Evolutionary conservation across 2,113 vertebrate species (phyloP).

Genomic region (Semicossyphus pulcher): DNA sequence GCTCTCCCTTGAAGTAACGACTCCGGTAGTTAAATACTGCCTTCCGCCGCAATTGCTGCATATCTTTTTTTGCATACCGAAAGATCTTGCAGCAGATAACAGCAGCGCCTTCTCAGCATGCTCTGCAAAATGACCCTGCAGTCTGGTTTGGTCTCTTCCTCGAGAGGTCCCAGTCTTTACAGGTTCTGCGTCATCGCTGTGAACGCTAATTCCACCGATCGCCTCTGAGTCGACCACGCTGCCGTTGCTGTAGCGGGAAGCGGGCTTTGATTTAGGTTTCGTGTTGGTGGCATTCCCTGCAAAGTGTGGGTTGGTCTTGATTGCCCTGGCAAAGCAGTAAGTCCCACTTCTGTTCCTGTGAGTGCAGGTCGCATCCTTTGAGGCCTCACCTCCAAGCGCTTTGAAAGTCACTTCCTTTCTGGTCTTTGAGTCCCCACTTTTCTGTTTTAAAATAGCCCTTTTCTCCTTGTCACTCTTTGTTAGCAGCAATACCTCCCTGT

Average conservation of each 20-base stretch:
- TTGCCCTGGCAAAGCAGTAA: conserved; percentile 68
- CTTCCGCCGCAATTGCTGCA: conserved; percentile 77
- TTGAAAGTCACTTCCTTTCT: conserved; percentile 85
- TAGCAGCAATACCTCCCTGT: conserved; percentile 47
- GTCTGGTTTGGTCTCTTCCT: conserved; percentile 27
- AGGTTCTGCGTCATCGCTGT: conserved; percentile 54
- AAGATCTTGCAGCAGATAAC: conserved; percentile 48
- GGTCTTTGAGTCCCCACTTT: conserved; percentile 73
- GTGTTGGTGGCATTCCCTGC: conserved; percentile 41
- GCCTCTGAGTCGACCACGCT: conserved; percentile 83
- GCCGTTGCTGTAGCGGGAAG: conserved; percentile 77
- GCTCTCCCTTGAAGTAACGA: conserved; percentile 15
- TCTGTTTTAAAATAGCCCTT: conserved; percentile 77
- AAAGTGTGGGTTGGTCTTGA: conserved; percentile 72
- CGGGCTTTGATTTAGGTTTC: conserved; percentile 58
- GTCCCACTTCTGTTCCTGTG: conserved; percentile 51
- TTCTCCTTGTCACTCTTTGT: conserved; percentile 72
- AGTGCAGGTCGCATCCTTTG: conserved; percentile 61
- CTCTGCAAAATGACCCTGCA: conserved; percentile 45
- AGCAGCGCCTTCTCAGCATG: conserved; percentile 41
- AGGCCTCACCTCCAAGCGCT: conserved; percentile 66
- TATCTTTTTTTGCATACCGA: conserved; percentile 57
- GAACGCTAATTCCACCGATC: conserved; percentile 80
- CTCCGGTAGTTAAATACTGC: conserved; percentile 45
- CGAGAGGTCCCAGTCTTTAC: neutral